Evolutionary conservation across 2,888 invertebrate species (phyloP).

Genomic region (Formica aserva): DNA sequence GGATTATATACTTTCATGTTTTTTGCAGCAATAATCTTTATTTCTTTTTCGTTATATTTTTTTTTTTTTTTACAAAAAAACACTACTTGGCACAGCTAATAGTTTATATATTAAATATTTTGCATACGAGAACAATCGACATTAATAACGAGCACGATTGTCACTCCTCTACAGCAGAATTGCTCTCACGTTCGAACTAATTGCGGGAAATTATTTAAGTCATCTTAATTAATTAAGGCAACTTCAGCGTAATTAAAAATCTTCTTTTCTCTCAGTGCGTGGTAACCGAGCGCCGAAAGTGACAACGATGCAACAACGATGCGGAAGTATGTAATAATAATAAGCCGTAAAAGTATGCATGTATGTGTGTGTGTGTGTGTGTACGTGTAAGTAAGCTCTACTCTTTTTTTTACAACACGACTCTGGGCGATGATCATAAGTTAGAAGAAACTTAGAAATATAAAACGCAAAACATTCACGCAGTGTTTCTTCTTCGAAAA

Average conservation of each 20-base stretch:
- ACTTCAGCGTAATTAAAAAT: slow-evolving; percentile 51
- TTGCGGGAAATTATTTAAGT: slow-evolving; percentile 48
- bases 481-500: slow-evolving; percentile 50
- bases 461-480: slow-evolving; percentile 29
- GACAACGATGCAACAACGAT: slow-evolving; percentile 47
- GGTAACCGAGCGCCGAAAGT: slow-evolving; percentile 49
- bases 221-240: slow-evolving; percentile 53
- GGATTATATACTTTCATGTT: slow-evolving; percentile 50
- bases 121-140: slow-evolving; percentile 54
- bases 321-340: slow-evolving; percentile 40
- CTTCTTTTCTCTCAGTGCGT: slow-evolving; percentile 55
- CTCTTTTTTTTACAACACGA: slow-evolving; percentile 20
- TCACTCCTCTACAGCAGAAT: slow-evolving; percentile 51
- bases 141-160: slow-evolving; percentile 52
- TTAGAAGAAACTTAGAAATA: slow-evolving; percentile 19
- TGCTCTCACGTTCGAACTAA: slow-evolving; percentile 48
- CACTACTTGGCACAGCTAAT: slow-evolving; percentile 56
- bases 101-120: slow-evolving; percentile 53
- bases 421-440: slow-evolving; percentile 22
- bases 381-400: slow-evolving; percentile 25
- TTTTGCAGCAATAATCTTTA: slow-evolving; percentile 49
- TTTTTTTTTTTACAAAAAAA: slow-evolving; percentile 53
- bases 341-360: slow-evolving; percentile 6
- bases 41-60: slow-evolving; percentile 31
- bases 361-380: neutral